Percentiles rank a stretch among this genome's conserved stretches.
Evolutionary conservation across 2,888 invertebrate species (phyloP).

Genomic region (Leptarthrus brevirostris): DNA sequence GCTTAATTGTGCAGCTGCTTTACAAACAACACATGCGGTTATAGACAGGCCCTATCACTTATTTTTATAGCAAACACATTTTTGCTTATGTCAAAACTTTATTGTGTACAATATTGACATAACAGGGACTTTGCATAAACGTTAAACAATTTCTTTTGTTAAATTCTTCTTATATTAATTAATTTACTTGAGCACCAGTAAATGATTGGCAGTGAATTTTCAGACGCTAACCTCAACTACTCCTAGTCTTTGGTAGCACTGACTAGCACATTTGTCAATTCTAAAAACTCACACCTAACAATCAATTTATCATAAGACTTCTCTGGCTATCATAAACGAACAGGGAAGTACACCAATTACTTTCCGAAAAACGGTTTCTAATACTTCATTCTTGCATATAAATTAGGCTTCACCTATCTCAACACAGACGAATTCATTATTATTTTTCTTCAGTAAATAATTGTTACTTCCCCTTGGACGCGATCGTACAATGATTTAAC

Average conservation of each 20-base stretch:
- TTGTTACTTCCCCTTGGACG: not conserved
- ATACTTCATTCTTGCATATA: no score
- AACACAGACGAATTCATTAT: not conserved
- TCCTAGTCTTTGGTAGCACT: conserved; percentile 14
- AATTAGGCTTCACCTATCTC: no score
- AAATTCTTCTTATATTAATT: no score
- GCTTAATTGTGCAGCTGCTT: no score
- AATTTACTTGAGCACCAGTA: conserved; percentile 22
- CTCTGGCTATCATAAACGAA: not conserved
- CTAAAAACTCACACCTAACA: conserved; percentile 16
- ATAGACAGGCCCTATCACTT: no score
- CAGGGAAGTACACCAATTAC: not conserved
- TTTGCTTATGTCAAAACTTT: not conserved
- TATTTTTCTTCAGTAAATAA: not conserved
- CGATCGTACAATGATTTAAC: not conserved
- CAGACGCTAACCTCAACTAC: conserved; percentile 11
- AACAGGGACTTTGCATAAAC: not conserved
- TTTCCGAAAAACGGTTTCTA: not conserved
- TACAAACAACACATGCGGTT: no score
- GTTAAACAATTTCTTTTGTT: not conserved
- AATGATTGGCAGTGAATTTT: conserved; percentile 31
- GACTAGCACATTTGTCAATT: conserved; percentile 24
- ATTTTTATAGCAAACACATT: no score
- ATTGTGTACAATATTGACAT: not conserved
- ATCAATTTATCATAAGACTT: not conserved